Conservation (phyloP, 2,888 invertebrate genomes). For the Scrobipalpa atriplicella region DNA sequence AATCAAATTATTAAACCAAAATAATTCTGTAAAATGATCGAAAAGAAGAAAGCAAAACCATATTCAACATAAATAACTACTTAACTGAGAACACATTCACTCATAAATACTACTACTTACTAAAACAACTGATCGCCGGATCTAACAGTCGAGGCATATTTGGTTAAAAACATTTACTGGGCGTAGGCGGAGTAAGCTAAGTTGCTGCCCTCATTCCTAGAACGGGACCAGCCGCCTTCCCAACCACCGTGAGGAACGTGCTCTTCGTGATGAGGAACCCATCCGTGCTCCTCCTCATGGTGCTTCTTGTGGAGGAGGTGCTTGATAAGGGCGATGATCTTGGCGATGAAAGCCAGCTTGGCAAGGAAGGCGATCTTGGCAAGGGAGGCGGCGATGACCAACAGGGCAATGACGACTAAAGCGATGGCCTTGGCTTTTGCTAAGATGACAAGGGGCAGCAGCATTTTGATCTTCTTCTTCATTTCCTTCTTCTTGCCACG, state of each 20-base stretch:
- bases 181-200: conserved; percentile 71
- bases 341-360: conserved; percentile 87
- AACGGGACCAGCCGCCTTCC: conserved; percentile 73
- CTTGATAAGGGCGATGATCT: conserved; percentile 66
- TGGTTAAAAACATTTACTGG: conserved; percentile 47
- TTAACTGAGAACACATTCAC: conserved; percentile 52
- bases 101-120: conserved; percentile 42
- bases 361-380: conserved; percentile 88
- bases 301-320: conserved; percentile 70
- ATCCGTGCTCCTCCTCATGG: conserved; percentile 56
- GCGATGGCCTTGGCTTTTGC: conserved; percentile 87
- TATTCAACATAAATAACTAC: conserved; percentile 44
- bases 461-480: conserved; percentile 72
- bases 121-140: not conserved
- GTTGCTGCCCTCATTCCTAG: conserved; percentile 66
- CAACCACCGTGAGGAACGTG: conserved; percentile 48
- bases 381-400: conserved; percentile 86
- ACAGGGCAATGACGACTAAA: conserved; percentile 84
- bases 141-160: conserved; percentile 1
- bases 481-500: conserved; percentile 88
- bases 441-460: conserved; percentile 82
- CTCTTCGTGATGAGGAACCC: conserved; percentile 53
- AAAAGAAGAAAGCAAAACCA: conserved; percentile 55
- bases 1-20: conserved; percentile 36
- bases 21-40: conserved; percentile 56